phyloP scores from a whole-genome alignment of 2,888 invertebrate genomes.

The Mythimna albipuncta region DNA sequence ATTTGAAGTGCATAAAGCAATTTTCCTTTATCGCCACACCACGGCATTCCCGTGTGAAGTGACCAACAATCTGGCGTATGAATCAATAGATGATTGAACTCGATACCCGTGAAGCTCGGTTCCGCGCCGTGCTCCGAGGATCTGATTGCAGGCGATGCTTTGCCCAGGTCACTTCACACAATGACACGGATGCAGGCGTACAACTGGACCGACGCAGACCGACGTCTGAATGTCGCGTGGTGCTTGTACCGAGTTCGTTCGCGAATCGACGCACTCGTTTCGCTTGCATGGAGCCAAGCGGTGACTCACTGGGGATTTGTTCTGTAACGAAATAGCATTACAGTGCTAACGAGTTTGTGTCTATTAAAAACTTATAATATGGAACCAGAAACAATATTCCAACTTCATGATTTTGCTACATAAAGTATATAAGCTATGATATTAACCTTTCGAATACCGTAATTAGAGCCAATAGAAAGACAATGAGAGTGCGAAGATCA shows the following conservation, averaged over 20 bases:
- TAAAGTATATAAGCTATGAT: no score
- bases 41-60: constrained; percentile 68
- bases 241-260: constrained; percentile 53
- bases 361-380: constrained; percentile 15
- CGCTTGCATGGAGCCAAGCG: constrained; percentile 65
- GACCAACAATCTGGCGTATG: constrained; percentile 52
- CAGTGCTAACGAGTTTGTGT: constrained; percentile 23
- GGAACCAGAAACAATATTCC: constrained; percentile 4
- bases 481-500: no score
- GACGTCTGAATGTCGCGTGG: constrained; percentile 57
- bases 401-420: constrained; percentile 2
- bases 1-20: constrained; percentile 49
- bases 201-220: constrained; percentile 57
- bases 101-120: constrained; percentile 83
- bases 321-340: constrained; percentile 43
- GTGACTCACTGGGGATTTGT: constrained; percentile 69
- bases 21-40: constrained; percentile 57
- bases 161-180: constrained; percentile 72
- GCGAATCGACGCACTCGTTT: constrained; percentile 68
- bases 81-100: constrained; percentile 68
- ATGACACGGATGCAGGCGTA: constrained; percentile 76
- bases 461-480: no score
- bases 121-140: constrained; percentile 75
- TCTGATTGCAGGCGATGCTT: constrained; percentile 78
- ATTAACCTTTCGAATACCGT: no score